Conservation (phyloP, 92 coral and sea anemone genomes). For the Actinernus sp. region DNA sequence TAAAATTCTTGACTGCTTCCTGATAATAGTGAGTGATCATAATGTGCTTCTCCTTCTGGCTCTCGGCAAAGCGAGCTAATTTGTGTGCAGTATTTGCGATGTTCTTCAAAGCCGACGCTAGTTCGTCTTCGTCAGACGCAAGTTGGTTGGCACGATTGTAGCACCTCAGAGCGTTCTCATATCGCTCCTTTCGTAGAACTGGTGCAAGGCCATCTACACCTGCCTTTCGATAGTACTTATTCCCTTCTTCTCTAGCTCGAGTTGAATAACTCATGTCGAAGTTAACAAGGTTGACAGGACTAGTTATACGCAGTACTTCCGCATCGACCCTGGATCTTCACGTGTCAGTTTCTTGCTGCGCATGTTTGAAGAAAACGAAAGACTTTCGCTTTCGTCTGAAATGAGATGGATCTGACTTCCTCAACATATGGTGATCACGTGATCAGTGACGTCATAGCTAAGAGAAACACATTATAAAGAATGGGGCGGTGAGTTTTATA, state of each 20-base stretch:
- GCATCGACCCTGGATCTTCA: too few relatives aligned
- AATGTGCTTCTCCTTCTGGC: slow-evolving; percentile 34
- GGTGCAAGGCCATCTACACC: slow-evolving; percentile 28
- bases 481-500: too few relatives aligned
- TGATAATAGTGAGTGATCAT: slow-evolving; percentile 63
- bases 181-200: slow-evolving; percentile 19
- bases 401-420: too few relatives aligned
- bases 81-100: slow-evolving; percentile 86
- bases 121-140: slow-evolving; percentile 28
- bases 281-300: too few relatives aligned
- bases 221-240: slow-evolving; percentile 18
- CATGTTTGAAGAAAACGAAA: too few relatives aligned
- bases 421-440: too few relatives aligned
- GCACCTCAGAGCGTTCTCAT: slow-evolving; percentile 31
- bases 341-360: too few relatives aligned
- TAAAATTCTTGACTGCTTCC: slow-evolving; percentile 70
- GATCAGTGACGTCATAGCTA: too few relatives aligned
- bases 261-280: background rate
- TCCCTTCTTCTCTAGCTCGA: slow-evolving; percentile 35
- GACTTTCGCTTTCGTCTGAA: too few relatives aligned
- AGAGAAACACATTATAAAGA: too few relatives aligned
- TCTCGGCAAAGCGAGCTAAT: slow-evolving; percentile 41
- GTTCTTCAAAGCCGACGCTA: slow-evolving; percentile 80
- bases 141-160: slow-evolving; percentile 40
- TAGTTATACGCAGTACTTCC: too few relatives aligned